Conservation (phyloP, 1,140 invertebrate species). For the Drosophila dunni region DNA sequence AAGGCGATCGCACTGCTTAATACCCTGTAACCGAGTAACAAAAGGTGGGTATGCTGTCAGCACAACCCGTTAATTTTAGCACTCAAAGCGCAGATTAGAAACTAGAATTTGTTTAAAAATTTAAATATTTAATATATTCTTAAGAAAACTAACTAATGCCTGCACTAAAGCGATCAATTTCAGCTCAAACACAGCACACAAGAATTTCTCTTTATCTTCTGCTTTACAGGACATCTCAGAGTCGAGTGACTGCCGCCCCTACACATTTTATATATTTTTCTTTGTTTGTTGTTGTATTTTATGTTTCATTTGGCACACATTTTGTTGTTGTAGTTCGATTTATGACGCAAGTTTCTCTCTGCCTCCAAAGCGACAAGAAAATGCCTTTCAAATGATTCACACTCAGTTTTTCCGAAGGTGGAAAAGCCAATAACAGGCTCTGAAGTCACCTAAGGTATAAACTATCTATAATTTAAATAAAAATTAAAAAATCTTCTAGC, state of each 20-base stretch:
- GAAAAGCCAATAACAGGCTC: conserved; percentile 22
- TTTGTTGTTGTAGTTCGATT: conserved; percentile 63
- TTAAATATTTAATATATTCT: background rate
- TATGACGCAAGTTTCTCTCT: conserved; percentile 63
- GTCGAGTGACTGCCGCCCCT: background rate
- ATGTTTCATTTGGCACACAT: conserved; percentile 77
- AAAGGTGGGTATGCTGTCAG: background rate
- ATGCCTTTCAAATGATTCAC: conserved; percentile 43
- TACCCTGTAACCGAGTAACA: conserved; percentile 31
- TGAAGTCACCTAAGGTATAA: conserved; percentile 5
- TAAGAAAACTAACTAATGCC: background rate
- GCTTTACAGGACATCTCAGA: conserved; percentile 1
- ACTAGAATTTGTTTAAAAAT: background rate
- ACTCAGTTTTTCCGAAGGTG: background rate
- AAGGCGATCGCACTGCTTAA: conserved; percentile 24
- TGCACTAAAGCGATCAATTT: too few relatives aligned
- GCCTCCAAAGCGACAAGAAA: conserved; percentile 28
- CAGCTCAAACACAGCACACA: too few relatives aligned
- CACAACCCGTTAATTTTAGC: background rate
- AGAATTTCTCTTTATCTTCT: background rate
- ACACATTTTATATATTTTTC: background rate
- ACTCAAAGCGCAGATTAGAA: background rate
- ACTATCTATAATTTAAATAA: conserved; percentile 1
- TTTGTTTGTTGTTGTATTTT: conserved; percentile 35
- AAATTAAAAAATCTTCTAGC: background rate